Conservation (phyloP, 1,140 invertebrate species). For the Megalopta genalis region DNA sequence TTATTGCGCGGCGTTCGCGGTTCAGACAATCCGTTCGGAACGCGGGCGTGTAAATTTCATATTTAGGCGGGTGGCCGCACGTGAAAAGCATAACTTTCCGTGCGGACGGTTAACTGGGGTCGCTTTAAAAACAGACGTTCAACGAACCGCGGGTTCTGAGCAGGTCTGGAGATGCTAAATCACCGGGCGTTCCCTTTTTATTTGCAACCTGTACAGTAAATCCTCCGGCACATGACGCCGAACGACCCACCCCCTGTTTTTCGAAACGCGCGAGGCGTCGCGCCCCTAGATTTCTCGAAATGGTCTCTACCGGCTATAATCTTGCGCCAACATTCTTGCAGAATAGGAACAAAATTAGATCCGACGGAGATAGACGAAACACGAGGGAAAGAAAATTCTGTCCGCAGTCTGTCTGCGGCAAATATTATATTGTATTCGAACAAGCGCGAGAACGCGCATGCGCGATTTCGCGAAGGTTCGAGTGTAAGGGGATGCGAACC, state of each 20-base stretch:
- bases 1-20: background rate
- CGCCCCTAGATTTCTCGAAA: background rate
- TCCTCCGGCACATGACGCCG: constrained; percentile 25
- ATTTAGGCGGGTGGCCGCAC: constrained; percentile 38
- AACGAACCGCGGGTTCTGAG: constrained; percentile 28
- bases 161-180: constrained; percentile 38
- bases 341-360: no score
- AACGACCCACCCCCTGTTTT: background rate
- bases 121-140: constrained; percentile 33
- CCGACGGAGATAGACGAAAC: no score
- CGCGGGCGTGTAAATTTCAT: constrained; percentile 23
- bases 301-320: background rate
- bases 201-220: constrained; percentile 42
- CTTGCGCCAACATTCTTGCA: no score
- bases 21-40: background rate
- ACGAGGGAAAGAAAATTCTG: no score
- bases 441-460: background rate
- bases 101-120: constrained; percentile 21
- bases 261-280: constrained; percentile 21
- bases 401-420: no score
- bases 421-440: no score
- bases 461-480: constrained; percentile 17
- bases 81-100: constrained; percentile 46
- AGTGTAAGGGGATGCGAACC: constrained; percentile 43
- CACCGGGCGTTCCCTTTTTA: constrained; percentile 35